Evolutionary conservation across 2,113 vertebrate species (phyloP), one percentile per base, ranked within the genome.

Genomic region (Lamprotornis superbus): DNA sequence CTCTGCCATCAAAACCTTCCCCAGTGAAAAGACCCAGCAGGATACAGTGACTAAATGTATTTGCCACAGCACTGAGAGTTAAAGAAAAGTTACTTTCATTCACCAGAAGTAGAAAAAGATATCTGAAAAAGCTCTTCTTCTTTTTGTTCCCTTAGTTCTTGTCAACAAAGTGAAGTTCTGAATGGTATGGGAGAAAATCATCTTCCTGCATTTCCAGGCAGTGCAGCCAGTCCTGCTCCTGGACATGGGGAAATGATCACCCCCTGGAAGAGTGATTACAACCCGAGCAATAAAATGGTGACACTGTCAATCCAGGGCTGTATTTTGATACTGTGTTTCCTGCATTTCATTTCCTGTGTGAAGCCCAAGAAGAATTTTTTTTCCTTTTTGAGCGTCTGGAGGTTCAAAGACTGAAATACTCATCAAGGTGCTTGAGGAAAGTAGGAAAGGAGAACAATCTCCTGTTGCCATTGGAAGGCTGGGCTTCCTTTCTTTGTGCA

Each of bases 81-180:
- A 96, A 97, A 97, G 83, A 91, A 90, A 97, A 97, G 95, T 96
- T 89, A 76, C 70, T 94, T 83, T 95, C 74, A 70, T 96, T 97
- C 92, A 94, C 57, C 42, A 94, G 88, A 76, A 92, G n/a, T 78
- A 42, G 71, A 83, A 74, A 70, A 94, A 57, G 76, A 52, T 75
- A 65, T 10, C 52, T 61, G 70, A 93, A 94, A 95, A 95, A 90
- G 46, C 37, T 55, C n/a, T 71, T 69, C 22, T 79, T 87, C 67
- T 92, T 97, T 97, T 96, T 67, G 75, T 91, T 92, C 91, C 83
- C 55, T 94, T 89, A 55, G 89, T 65, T 83, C 79, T 97, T 97
- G 96, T 95, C 94, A 97, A 96, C 94, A 95, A 95, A 94, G 89
- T 73, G 60, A 92, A 95, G 78, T 81, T 95, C 81, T 94, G 87